Conservation (phyloP, 2,797 vertebrate genomes). For the Atherinosoma microstoma region DNA sequence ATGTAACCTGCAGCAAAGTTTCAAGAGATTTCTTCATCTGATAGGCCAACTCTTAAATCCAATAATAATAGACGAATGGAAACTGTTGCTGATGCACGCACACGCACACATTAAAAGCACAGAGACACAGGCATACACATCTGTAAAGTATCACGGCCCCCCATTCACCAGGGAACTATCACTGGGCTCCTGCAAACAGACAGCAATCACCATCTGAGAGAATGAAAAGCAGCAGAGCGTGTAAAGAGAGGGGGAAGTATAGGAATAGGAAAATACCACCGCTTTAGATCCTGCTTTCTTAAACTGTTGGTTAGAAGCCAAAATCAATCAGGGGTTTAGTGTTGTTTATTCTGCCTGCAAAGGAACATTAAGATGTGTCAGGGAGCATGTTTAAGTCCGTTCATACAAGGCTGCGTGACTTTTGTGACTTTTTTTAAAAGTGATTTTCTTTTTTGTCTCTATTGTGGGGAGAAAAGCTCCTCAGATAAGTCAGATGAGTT, state of each 20-base stretch:
- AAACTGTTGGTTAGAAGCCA: conserved; percentile 41
- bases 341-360: conserved; percentile 27
- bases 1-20: conserved; percentile 42
- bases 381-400: conserved; percentile 17
- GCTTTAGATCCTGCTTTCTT: conserved; percentile 36
- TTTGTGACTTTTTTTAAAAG: not conserved
- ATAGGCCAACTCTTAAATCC: conserved; percentile 31
- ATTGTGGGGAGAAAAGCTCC: conserved; percentile 4
- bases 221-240: conserved; percentile 65
- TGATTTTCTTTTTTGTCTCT: not conserved
- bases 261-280: conserved; percentile 50
- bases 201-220: conserved; percentile 66
- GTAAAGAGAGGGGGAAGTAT: conserved; percentile 51
- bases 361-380: conserved; percentile 38
- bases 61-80: conserved; percentile 42
- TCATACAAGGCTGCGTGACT: not conserved
- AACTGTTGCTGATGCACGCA: conserved; percentile 28
- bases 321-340: conserved; percentile 29
- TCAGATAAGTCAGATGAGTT: not conserved
- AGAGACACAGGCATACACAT: conserved; percentile 54
- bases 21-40: conserved; percentile 35
- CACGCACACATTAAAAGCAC: conserved; percentile 12
- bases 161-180: conserved; percentile 55
- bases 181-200: conserved; percentile 61
- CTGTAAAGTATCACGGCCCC: conserved; percentile 66